phyloP scores from a whole-genome alignment of 1,140 invertebrate species.

The Drosophila subpulchrella region DNA sequence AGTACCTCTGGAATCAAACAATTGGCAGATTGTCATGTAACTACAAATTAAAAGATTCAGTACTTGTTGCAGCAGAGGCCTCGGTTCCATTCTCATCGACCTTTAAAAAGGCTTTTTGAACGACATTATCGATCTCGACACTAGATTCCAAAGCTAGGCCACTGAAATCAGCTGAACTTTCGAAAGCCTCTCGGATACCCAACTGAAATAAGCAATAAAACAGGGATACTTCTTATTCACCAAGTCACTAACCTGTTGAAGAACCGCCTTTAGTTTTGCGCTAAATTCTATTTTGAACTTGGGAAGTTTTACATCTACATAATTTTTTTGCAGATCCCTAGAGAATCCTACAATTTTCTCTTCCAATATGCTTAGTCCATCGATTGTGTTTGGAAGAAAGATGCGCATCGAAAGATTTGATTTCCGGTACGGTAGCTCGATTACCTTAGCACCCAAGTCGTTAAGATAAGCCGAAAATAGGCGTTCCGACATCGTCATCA shows the following conservation, averaged over 20 bases:
- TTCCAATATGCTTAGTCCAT: conserved; percentile 85
- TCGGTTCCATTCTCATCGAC: conserved; percentile 87
- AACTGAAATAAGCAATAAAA: conserved; percentile 80
- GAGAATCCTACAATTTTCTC: conserved; percentile 77
- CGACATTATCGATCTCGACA: conserved; percentile 84
- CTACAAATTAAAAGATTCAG: neutral
- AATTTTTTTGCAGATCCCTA: conserved; percentile 42
- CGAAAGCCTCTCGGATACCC: conserved; percentile 87
- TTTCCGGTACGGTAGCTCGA: conserved; percentile 82
- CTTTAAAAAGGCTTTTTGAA: conserved; percentile 87
- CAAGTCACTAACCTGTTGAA: conserved; percentile 84
- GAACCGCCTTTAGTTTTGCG: conserved; percentile 84
- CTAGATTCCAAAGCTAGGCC: conserved; percentile 85
- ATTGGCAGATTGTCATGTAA: too few relatives aligned
- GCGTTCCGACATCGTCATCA: conserved; percentile 85
- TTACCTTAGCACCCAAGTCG: conserved; percentile 52
- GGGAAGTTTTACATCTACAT: conserved; percentile 86
- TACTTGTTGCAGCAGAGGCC: conserved; percentile 85
- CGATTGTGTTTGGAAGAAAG: conserved; percentile 86
- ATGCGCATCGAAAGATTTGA: conserved; percentile 85
- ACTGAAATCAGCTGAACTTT: conserved; percentile 86
- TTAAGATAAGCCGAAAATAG: conserved; percentile 50
- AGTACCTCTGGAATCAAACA: neutral
- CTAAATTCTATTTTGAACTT: conserved; percentile 87
- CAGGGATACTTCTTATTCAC: neutral